Evolutionary conservation across 1,140 invertebrate species (phyloP).

Genomic region (Drosophila leontia): DNA sequence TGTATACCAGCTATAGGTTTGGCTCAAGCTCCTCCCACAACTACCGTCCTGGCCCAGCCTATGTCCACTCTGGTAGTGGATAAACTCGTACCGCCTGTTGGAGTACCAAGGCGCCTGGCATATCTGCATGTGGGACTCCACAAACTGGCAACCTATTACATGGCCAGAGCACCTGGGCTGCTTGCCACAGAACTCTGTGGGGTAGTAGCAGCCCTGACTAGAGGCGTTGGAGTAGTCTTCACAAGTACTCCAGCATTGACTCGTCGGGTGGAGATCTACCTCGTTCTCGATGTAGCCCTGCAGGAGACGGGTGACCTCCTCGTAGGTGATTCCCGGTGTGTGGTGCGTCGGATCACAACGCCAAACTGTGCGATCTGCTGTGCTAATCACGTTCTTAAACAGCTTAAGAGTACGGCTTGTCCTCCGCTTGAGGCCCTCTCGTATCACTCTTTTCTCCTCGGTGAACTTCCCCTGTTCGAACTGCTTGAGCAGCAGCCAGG

Average conservation of each 20-base stretch:
- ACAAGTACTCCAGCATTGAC: slow-evolving; percentile 67
- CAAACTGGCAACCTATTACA: slow-evolving; percentile 91
- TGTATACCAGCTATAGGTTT: slow-evolving; percentile 93
- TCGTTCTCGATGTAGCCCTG: slow-evolving; percentile 96
- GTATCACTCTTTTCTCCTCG: background rate
- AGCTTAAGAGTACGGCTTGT: background rate
- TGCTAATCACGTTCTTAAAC: background rate
- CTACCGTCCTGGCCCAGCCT: slow-evolving; percentile 86
- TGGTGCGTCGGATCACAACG: slow-evolving; percentile 89
- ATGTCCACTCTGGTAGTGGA: slow-evolving; percentile 92
- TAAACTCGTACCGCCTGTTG: slow-evolving; percentile 91
- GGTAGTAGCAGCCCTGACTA: slow-evolving; percentile 85
- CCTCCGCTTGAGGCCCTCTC: background rate
- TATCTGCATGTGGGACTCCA: slow-evolving; percentile 94
- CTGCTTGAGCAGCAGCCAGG: background rate
- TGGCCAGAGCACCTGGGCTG: slow-evolving; percentile 90
- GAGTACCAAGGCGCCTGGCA: slow-evolving; percentile 88
- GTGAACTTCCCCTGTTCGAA: background rate
- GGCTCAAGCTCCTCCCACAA: slow-evolving; percentile 87
- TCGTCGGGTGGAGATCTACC: slow-evolving; percentile 90
- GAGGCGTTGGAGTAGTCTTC: too few relatives aligned
- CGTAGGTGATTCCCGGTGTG: slow-evolving; percentile 88
- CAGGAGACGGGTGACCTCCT: slow-evolving; percentile 91
- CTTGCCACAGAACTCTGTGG: slow-evolving; percentile 87
- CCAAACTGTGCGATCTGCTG: slow-evolving; percentile 89